Evolutionary conservation across 2,113 vertebrate genomes (phyloP), one percentile per base, ranked within the genome.

Genomic region (Myotis davidii): DNA sequence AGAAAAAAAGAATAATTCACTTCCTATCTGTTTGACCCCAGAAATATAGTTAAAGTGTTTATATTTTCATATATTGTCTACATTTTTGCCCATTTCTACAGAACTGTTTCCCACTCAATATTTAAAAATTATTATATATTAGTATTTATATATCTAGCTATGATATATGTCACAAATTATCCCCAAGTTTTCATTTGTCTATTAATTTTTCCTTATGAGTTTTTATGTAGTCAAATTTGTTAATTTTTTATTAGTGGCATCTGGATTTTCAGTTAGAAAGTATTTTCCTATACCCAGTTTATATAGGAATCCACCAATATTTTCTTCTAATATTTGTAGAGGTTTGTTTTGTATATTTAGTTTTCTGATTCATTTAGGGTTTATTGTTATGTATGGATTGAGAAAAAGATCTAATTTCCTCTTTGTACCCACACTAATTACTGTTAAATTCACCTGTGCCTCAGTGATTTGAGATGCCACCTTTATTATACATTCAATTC

Each of bases 321-420:
- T 79, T 78, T 54, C 64, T 79, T 72, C 34, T 21, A 70, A 11
- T 61, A 34, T 9, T 61, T 64, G 27, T 70, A 79, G 27, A 73
- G 10, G 65, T 85, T 65, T 54, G 52, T 61, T 92, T n/a, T 59
- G 52, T 83, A 70, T 21, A 78, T 77, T 88, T 79, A 64, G 6
- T 61, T 54, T 87, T 59, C 20, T 64, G 42, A 70, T 78, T 85
- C 45, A 89, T 25, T 70, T 85, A 25, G 20, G 13, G 10, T 67
- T 85, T 86, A 81, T 56, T 59, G 20, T 52, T n/a, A 25, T 14
- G 5, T 82, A 72, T 27, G 42, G 6, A 50, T 7, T 91, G 12
- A 91, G 11, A n/a, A 96, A 69, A 21, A 86, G 21, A 87, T 82
- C 39, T 32, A 34, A 91, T 88, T 88, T 88, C 13, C 32, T 69